Evolutionary conservation across 92 coral and sea anemone species (phyloP), one percentile per base, ranked within the genome.

Genomic region (Meandrina meandrites): DNA sequence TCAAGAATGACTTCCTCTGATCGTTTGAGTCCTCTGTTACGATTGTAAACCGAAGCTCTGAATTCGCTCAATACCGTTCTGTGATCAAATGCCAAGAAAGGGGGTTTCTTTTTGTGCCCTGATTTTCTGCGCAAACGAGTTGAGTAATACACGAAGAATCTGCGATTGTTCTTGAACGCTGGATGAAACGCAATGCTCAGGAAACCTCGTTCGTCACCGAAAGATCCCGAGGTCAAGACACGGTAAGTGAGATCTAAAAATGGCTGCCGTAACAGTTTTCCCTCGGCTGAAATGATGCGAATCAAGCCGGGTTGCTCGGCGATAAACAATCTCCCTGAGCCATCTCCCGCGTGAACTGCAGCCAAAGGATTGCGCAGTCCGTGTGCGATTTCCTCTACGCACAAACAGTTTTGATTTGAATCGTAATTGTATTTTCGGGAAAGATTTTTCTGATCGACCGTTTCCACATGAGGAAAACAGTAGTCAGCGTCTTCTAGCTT

Each of bases 191-290:
- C 96, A 24, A 95, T 89, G 68, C 98, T 91, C 42, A 96, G 85
- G 11, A 96, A 64, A 6, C 98, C 98, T 5, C 98, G 91, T 88
- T 96, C 98, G 28, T 96, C 98, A 1, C 94, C 98, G 40, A 86
- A 83, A 16, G 78, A 67, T 35, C 87, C 70, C 51, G 96, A 75
- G 17, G 95, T 85, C 45, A 91, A 74, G 32, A 96, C 98, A 71
- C 91, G 90, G 90, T 82, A 80, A 24, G 76, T 91, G 79, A 96
- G 91, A 51, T 96, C 91, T 57, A 96, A 89, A 81, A 93, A 96
- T 19, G 98, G 95, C 17, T 76, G 81, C 48, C 47, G 81, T 13
- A 88, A 75, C 10, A 86, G 88, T 81, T 89, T 88, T 30, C 89
- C 91, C 60, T 76, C 51, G 30, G 87, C 78, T 80, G 92, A 84